Conservation (phyloP, 35 echinoderm and acorn worm species). For the Ophioderma brevispina region DNA sequence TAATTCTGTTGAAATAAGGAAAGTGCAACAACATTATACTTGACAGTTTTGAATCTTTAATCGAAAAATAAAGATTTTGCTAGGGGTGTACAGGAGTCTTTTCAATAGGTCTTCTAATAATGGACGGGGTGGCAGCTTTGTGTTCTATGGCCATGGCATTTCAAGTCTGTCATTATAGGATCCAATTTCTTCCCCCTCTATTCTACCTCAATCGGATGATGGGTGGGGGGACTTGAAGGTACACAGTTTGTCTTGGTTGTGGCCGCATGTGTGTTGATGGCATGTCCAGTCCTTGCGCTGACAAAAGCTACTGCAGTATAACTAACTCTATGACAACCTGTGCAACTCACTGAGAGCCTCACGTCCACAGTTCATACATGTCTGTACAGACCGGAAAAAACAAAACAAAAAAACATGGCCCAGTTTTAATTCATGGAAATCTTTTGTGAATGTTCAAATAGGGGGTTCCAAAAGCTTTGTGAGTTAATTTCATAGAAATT, state of each 20-base stretch:
- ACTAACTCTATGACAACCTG: slow-evolving; percentile 87
- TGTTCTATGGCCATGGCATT: too few species aligned
- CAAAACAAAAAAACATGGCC: slow-evolving; percentile 15
- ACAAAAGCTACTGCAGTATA: slow-evolving; percentile 98
- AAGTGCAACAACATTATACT: too few species aligned
- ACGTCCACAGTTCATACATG: slow-evolving; percentile 90
- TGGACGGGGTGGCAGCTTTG: too few species aligned
- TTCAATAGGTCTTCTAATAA: too few species aligned
- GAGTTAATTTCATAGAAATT: too few species aligned
- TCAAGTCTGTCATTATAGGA: background rate
- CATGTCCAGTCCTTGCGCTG: slow-evolving; percentile 90
- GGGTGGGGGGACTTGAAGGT: background rate
- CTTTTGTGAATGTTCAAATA: too few species aligned
- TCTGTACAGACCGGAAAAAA: slow-evolving; percentile 64
- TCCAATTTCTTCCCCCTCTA: background rate
- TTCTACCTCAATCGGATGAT: background rate
- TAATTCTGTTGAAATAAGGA: too few species aligned
- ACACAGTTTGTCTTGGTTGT: background rate
- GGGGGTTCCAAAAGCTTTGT: too few species aligned
- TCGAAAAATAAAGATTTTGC: too few species aligned
- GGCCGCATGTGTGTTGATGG: slow-evolving; percentile 90
- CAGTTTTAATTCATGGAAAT: too few species aligned
- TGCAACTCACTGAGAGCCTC: slow-evolving; percentile 88
- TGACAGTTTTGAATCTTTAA: too few species aligned
- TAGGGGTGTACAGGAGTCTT: too few species aligned